Conservation (phyloP, 2,797 vertebrate genomes). For the Lophura swinhoii region DNA sequence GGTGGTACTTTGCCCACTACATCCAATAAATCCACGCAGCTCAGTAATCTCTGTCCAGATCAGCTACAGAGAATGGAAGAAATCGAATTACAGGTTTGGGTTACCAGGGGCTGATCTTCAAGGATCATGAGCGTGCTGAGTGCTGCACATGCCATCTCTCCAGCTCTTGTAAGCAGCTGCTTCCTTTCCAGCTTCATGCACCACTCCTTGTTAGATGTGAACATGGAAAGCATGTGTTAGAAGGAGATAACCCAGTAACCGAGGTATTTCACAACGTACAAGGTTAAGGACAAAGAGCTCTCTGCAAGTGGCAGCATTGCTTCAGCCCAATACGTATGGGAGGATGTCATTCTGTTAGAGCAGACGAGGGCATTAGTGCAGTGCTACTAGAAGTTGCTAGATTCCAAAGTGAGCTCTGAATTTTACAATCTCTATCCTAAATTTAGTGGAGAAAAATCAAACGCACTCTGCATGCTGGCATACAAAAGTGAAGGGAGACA, state of each 20-base stretch:
- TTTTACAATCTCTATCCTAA: background rate
- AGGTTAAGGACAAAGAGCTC: background rate
- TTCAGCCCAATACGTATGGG: accelerated
- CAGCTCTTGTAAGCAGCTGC: slow-evolving; percentile 7
- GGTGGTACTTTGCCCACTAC: background rate
- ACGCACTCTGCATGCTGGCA: accelerated
- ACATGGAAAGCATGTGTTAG: background rate
- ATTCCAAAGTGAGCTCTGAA: background rate
- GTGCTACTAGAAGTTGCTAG: background rate
- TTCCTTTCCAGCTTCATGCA: slow-evolving; percentile 23
- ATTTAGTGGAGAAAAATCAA: background rate
- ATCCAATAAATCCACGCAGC: background rate
- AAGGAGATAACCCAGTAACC: background rate
- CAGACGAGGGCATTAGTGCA: background rate
- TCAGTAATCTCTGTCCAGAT: background rate
- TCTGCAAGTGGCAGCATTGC: background rate
- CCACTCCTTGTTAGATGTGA: background rate
- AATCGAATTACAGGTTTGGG: background rate
- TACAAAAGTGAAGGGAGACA: background rate
- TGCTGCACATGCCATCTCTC: background rate
- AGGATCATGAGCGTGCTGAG: slow-evolving; percentile 36
- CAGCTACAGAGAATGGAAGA: background rate
- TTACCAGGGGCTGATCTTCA: slow-evolving; percentile 19
- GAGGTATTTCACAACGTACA: background rate
- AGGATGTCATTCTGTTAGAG: background rate